phyloP scores from a whole-genome alignment of 2,888 invertebrate genomes.

The Rhabditophanes sp. region DNA sequence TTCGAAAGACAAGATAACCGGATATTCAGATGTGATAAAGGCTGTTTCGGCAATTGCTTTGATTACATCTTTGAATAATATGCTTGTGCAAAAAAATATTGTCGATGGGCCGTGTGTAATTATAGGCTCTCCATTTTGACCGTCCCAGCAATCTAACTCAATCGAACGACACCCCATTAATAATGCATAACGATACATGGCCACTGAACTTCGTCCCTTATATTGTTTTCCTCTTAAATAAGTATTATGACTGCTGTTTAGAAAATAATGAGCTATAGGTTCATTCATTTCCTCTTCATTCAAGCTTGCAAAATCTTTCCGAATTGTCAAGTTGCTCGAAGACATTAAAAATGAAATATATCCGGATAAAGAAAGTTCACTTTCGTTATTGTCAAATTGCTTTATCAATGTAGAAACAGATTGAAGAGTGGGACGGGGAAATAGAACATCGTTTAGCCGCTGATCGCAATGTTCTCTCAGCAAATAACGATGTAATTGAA shows the following conservation, averaged over 20 bases:
- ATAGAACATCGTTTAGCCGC: slow-evolving; percentile 75
- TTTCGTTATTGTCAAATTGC: slow-evolving; percentile 6
- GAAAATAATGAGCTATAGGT: slow-evolving; percentile 34
- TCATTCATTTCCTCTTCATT: slow-evolving; percentile 25
- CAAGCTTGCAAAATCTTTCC: slow-evolving; percentile 75
- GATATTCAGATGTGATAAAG: slow-evolving; percentile 89
- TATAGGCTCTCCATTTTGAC: slow-evolving; percentile 72
- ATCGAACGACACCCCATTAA: slow-evolving; percentile 92
- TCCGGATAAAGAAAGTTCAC: slow-evolving; percentile 70
- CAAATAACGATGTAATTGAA: slow-evolving; percentile 23
- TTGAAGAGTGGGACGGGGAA: slow-evolving; percentile 8
- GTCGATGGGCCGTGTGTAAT: slow-evolving; percentile 76
- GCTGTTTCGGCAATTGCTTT: slow-evolving; percentile 90
- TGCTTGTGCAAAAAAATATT: slow-evolving; percentile 24
- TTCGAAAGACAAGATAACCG: slow-evolving; percentile 89
- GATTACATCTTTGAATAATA: slow-evolving; percentile 59
- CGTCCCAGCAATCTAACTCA: slow-evolving; percentile 97
- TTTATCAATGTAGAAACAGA: not conserved
- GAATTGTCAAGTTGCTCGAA: slow-evolving; percentile 73
- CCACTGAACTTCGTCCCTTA: slow-evolving; percentile 82
- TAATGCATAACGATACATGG: slow-evolving; percentile 91
- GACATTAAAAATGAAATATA: slow-evolving; percentile 94
- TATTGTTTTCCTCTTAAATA: slow-evolving; percentile 53
- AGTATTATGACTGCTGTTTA: slow-evolving; percentile 36
- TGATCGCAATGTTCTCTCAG: slow-evolving; percentile 68